A percentile compares a stretch with the other conserved stretches of the same genome.
Conservation (phyloP, 2,113 vertebrate species). For the Malurus elegans region DNA sequence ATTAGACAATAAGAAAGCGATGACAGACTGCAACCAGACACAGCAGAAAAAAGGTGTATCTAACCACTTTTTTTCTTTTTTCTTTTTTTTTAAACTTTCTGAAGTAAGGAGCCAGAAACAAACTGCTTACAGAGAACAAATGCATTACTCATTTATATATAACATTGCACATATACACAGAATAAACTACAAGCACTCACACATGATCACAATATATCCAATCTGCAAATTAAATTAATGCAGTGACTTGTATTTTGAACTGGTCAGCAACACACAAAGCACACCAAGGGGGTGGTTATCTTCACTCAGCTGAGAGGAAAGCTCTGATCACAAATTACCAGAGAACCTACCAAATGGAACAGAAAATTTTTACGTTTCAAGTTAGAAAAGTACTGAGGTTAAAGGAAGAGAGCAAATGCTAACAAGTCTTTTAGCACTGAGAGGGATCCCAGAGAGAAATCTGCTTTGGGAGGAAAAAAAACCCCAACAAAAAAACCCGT, state of each 20-base stretch:
- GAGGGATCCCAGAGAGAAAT: neutral
- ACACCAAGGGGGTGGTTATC: neutral
- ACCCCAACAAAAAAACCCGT: neutral
- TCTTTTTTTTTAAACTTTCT: neutral
- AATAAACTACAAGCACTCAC: neutral
- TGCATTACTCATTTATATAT: neutral
- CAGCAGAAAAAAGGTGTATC: neutral
- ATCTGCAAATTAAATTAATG: neutral
- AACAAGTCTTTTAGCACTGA: neutral
- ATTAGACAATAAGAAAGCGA: neutral
- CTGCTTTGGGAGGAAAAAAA: neutral
- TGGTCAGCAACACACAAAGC: neutral
- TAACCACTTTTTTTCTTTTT: neutral
- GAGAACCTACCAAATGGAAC: neutral
- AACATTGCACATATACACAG: rapidly evolving
- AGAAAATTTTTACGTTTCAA: neutral
- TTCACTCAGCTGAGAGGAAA: neutral
- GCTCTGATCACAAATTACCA: neutral
- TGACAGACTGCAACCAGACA: neutral
- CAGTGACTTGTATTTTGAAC: neutral
- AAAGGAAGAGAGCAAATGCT: neutral
- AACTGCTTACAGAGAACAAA: neutral
- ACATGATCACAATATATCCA: neutral
- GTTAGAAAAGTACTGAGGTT: neutral
- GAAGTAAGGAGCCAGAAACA: neutral